phyloP scores from a whole-genome alignment of 2,113 vertebrate genomes.

The Ellobius talpinus region DNA sequence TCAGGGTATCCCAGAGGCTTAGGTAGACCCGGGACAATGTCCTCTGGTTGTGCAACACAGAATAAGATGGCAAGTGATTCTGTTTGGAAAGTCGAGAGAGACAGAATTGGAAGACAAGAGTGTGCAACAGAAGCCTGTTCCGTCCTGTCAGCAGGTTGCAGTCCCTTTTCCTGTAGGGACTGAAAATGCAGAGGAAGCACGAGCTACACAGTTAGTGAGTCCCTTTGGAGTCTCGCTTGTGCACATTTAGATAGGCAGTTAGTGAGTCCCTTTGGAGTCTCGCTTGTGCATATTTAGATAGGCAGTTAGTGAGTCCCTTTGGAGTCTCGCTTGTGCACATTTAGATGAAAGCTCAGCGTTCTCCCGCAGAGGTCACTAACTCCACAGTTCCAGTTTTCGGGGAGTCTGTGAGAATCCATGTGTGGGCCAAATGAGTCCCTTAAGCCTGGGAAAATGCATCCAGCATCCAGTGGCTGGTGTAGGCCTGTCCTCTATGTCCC shows the following conservation, averaged over 20 bases:
- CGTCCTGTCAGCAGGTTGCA: background rate
- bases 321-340: conserved; percentile 47
- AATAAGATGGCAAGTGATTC: background rate
- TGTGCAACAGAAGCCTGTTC: background rate
- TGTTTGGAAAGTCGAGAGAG: background rate
- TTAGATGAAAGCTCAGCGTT: conserved; percentile 39
- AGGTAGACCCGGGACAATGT: background rate
- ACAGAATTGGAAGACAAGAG: background rate
- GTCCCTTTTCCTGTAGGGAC: background rate
- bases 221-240: conserved; percentile 24
- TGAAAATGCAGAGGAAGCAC: background rate
- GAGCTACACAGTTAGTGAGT: background rate
- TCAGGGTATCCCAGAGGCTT: background rate
- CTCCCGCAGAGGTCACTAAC: background rate
- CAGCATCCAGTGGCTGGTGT: accelerated
- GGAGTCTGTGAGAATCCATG: background rate
- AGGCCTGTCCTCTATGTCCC: background rate
- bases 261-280: conserved; percentile 26
- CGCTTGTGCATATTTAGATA: conserved; percentile 52
- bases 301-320: conserved; percentile 14
- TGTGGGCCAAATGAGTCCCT: background rate
- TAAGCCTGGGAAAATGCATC: background rate
- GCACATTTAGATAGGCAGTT: conserved; percentile 47
- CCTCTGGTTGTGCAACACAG: background rate
- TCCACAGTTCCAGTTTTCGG: background rate